Base-by-base conservation (phyloP, 1,140 invertebrate genomes). In the Branchinecta lindahli region DNA sequence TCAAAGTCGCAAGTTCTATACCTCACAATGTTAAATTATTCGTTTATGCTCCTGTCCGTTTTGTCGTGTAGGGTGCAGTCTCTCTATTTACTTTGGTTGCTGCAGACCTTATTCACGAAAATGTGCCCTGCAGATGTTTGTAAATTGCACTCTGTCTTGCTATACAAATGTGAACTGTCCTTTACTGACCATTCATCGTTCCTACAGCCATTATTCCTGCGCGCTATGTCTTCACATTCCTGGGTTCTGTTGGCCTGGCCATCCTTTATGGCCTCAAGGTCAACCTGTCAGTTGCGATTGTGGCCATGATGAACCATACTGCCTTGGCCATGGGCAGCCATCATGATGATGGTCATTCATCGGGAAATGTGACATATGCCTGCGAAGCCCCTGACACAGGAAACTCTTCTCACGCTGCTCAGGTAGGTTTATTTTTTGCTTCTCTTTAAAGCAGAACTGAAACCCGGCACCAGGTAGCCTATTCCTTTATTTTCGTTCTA, bases 241-340 rank as follows among this genome's bases (percentile, higher is more conserved):
- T 91, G 69, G 85, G 88, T 0, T 93, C 89, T 4, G 83, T 94
- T 44, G 91, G 88, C 8, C 87, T 94, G 82, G 87, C 89, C 20
- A 88, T 94, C 70, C 83, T 92, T 61, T 93, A 94, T 76, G 89
- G 90, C 3, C 82, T 94, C 73, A 91, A 94, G 77, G 52, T 72
- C 18, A 94, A 94, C 78, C 81, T 92, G 8, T 91, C 88, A 8
- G 88, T 94, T 3, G 89, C 90, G 0, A 89, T 94, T 77, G 88
- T 94, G 10, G 89, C 89, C 45, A 94, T 94, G 88, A 82, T 94
- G 8, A 90, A 92, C 77, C 84, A 87, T 70, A 87, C 87, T 7
- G 85, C 83, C 7, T 75, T 85, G 69, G 45, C 45, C 15, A 44
- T 33, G 33, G 33, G 66, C 61, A 45, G 65, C 52, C 66, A 70